These are phyloP conservation scores for Catharus minimus DNA, from an alignment of 2,113 vertebrate species.

Conservation along the genomic window DNA sequence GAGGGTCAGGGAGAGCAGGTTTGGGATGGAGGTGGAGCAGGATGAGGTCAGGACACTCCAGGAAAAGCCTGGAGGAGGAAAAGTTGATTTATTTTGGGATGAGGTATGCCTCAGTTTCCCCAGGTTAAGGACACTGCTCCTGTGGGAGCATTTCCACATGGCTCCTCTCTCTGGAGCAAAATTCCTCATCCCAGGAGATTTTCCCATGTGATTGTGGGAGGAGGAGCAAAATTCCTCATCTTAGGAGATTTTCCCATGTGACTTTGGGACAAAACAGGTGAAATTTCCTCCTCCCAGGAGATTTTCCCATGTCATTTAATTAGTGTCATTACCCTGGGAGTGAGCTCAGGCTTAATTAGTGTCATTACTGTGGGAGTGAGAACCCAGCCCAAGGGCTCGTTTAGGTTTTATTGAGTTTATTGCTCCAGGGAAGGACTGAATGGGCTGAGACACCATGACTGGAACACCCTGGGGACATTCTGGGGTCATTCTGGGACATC, in stretches of 20 bases:
- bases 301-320: too few species aligned
- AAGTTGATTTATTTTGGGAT: not conserved
- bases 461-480: too few species aligned
- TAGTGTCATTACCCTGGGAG: too few species aligned
- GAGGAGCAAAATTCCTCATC: too few species aligned
- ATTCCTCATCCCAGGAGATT: too few species aligned
- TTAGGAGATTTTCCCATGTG: too few species aligned
- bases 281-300: too few species aligned
- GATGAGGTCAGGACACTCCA: not conserved
- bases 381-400: not conserved
- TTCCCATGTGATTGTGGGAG: too few species aligned
- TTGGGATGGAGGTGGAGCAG: fast-evolving
- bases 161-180: not conserved
- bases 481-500: too few species aligned
- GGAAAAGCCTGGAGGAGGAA: not conserved
- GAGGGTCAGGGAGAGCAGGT: not conserved
- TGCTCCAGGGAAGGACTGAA: not conserved
- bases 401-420: not conserved
- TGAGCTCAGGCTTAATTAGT: not conserved
- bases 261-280: too few species aligned
- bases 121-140: not conserved
- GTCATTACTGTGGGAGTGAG: not conserved
- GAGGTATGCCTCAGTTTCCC: not conserved
- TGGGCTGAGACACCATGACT: not conserved
- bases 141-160: not conserved